Conservation (phyloP, 2,797 vertebrate genomes). For the Halcyon leucocephala region DNA sequence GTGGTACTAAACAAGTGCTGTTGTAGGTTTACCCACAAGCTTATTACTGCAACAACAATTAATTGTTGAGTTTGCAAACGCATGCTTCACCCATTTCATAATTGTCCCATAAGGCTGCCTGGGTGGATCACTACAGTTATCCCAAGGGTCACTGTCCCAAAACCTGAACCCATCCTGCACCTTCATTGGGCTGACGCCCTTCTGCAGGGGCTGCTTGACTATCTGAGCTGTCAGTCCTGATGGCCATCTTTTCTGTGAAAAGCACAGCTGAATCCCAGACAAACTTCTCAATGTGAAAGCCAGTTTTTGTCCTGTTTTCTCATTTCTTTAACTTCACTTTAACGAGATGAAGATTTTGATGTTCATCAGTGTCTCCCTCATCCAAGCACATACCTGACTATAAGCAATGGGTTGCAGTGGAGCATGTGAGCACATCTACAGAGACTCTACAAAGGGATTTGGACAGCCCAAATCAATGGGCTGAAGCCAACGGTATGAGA, state of each 20-base stretch:
- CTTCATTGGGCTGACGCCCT: background rate
- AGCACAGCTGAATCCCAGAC: background rate
- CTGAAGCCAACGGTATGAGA: no score
- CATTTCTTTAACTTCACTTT: background rate
- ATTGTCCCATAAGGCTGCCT: background rate
- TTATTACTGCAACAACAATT: background rate
- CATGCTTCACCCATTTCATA: background rate
- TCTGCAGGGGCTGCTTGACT: background rate
- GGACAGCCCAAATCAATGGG: no score
- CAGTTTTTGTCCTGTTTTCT: background rate
- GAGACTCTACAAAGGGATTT: no score
- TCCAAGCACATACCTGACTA: background rate
- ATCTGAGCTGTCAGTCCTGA: background rate
- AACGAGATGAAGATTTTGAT: background rate
- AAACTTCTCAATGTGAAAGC: background rate
- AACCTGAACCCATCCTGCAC: background rate
- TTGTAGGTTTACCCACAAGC: background rate
- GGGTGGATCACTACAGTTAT: background rate
- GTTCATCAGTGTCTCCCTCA: background rate
- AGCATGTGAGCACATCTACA: background rate
- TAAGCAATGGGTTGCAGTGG: accelerated
- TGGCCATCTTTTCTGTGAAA: background rate
- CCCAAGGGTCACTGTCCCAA: background rate
- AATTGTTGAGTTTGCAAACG: accelerated
- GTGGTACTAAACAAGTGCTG: background rate